Base-by-base conservation (phyloP, 2,888 invertebrate species). In the Tachystola acroxantha region DNA sequence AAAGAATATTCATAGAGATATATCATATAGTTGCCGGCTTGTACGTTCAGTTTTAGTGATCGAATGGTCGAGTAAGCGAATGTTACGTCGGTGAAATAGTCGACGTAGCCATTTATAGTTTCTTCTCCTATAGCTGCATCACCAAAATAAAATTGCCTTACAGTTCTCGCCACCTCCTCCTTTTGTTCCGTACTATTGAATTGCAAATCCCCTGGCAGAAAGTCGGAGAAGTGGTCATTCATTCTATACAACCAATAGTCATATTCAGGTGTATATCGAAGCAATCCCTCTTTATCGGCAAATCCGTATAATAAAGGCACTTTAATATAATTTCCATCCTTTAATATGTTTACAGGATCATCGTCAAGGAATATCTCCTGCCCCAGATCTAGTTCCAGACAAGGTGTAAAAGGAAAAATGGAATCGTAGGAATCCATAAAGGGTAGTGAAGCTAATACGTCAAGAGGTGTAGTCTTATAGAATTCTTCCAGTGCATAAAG, bases 181-280 rank as follows among this genome's bases (percentile, higher is more conserved):
- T 43, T 69, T 38, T 72, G 48, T 16, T 46, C 31, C 2, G 48
- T 40, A 31, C 22, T 53, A 3, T 48, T 36, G 44, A 69, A 69
- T 27, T 57, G 37, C 3, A 79, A 46, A 36, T 77, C 65, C 7
- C 41, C 50, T 1, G 78, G 74, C 10, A 79, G 25, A 35, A 72
- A 78, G 10, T 74, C 62, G 0, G 67, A 57, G 50, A 77, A 75
- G 0, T 60, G 64, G 10, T 57, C 42, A 50, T 70, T 68, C 70
- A 80, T 36, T 56, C 63, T 64, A 65, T 68, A 0, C 16, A n/a
- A n/a, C n/a, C n/a, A n/a, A n/a, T 14, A 0, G 1, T 65, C 54
- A 35, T 68, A 73, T 0, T 46, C 14, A 1, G 25, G 13, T 10
- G 19, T 2, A 2, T 63, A 12, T 7, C 65, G 53, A 0, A 66